These are phyloP conservation scores for Cataglyphis livida DNA, from an alignment of 2,888 invertebrate species.

Conservation along the genomic window DNA sequence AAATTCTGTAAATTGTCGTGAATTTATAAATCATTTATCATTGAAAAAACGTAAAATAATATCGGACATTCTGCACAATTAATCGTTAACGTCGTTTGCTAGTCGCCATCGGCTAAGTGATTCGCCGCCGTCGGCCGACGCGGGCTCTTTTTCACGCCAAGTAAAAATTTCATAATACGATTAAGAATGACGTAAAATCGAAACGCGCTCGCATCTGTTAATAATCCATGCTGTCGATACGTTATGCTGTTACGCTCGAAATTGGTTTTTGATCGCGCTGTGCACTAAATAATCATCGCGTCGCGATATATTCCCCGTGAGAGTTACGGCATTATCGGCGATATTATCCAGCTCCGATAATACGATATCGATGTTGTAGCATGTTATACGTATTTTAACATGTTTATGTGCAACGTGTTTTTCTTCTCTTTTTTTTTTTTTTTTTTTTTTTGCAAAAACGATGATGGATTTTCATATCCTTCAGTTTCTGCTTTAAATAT, in stretches of 20 bases:
- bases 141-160: slow-evolving; percentile 15
- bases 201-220: slow-evolving; percentile 41
- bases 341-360: slow-evolving; percentile 52
- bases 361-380: slow-evolving; percentile 44
- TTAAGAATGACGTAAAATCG: slow-evolving; percentile 44
- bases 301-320: slow-evolving; percentile 46
- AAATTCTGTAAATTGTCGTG: slow-evolving; percentile 69
- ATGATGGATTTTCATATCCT: not conserved
- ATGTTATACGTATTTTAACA: slow-evolving; percentile 51
- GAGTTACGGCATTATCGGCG: slow-evolving; percentile 54
- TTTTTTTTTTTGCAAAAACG: not conserved
- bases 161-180: slow-evolving; percentile 44
- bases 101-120: slow-evolving; percentile 22
- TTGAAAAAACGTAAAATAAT: slow-evolving; percentile 61
- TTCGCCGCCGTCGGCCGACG: slow-evolving; percentile 21
- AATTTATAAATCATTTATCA: slow-evolving; percentile 63
- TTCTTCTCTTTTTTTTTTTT: not conserved
- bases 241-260: slow-evolving; percentile 48
- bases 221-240: slow-evolving; percentile 51
- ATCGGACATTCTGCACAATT: slow-evolving; percentile 42
- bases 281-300: slow-evolving; percentile 49
- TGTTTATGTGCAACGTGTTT: slow-evolving; percentile 39
- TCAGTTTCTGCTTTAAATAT: slow-evolving; percentile 9
- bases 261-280: slow-evolving; percentile 54
- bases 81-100: slow-evolving; percentile 61